These are phyloP conservation scores for Poecile atricapillus DNA, from an alignment of 2,113 vertebrate species.

Conservation along the genomic window DNA sequence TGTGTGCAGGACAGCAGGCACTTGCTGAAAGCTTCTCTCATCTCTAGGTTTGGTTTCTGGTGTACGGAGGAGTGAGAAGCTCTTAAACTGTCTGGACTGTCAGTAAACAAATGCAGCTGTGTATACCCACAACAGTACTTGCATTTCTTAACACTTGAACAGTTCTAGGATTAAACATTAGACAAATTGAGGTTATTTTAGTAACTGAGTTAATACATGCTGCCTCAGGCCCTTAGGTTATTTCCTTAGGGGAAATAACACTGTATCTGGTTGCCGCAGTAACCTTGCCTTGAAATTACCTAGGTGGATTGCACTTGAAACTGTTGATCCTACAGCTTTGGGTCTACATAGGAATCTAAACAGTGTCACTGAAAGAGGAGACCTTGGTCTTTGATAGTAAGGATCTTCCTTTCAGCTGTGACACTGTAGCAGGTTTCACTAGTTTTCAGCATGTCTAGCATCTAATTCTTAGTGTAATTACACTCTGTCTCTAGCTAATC, in stretches of 20 bases:
- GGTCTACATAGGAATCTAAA: background rate
- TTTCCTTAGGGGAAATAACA: background rate
- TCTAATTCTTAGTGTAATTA: conserved; percentile 8
- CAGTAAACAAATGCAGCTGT: background rate
- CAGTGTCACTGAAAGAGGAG: background rate
- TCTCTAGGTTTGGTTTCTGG: background rate
- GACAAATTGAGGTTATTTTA: background rate
- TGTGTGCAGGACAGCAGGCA: background rate
- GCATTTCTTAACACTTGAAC: background rate
- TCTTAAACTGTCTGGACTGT: background rate
- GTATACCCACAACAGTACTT: background rate
- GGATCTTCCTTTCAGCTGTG: background rate
- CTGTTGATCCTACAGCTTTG: background rate
- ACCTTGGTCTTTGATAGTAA: background rate
- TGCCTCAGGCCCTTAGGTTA: background rate
- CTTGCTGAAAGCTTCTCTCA: background rate
- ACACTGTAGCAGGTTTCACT: background rate
- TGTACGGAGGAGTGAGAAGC: background rate
- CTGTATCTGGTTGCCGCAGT: background rate
- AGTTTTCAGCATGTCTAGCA: background rate
- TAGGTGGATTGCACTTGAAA: background rate
- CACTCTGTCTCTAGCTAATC: background rate
- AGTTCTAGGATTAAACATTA: conserved; percentile 33
- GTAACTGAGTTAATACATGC: background rate
- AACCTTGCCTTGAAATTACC: conserved; percentile 10